Conservation (phyloP, 2,888 invertebrate genomes). For the Salticus scenicus region DNA sequence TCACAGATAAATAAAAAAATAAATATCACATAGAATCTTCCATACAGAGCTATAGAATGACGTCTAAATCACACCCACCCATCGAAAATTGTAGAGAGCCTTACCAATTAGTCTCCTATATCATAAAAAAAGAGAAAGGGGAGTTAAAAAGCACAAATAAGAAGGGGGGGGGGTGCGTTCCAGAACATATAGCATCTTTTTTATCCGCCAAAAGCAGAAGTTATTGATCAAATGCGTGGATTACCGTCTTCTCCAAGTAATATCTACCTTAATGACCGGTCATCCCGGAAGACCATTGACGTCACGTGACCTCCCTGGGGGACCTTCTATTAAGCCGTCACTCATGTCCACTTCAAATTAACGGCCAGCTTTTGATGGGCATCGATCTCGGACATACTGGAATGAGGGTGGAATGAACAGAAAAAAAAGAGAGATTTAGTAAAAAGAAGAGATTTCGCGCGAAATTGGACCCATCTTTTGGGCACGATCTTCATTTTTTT, state of each 20-base stretch:
- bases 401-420: background rate
- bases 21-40: background rate
- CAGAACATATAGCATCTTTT: background rate
- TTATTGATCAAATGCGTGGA: conserved; percentile 67
- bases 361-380: conserved; percentile 65
- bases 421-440: conserved; percentile 18
- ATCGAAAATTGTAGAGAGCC: conserved; percentile 58
- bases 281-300: conserved; percentile 61
- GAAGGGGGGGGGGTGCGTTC: background rate
- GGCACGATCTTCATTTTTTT: background rate
- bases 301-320: conserved; percentile 57
- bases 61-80: conserved; percentile 30
- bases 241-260: conserved; percentile 62
- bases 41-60: background rate
- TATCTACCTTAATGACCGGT: conserved; percentile 69
- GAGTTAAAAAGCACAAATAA: background rate
- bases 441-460: conserved; percentile 41
- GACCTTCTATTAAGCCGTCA: conserved; percentile 69
- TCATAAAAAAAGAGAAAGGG: conserved; percentile 53
- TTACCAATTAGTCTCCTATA: conserved; percentile 67
- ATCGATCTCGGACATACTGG: conserved; percentile 41
- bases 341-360: conserved; percentile 69
- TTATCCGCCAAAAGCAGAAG: conserved; percentile 27
- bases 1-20: background rate
- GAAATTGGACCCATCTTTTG: conserved; percentile 42